Conservation (phyloP, 1,140 invertebrate species). For the Eubasilissa regina region DNA sequence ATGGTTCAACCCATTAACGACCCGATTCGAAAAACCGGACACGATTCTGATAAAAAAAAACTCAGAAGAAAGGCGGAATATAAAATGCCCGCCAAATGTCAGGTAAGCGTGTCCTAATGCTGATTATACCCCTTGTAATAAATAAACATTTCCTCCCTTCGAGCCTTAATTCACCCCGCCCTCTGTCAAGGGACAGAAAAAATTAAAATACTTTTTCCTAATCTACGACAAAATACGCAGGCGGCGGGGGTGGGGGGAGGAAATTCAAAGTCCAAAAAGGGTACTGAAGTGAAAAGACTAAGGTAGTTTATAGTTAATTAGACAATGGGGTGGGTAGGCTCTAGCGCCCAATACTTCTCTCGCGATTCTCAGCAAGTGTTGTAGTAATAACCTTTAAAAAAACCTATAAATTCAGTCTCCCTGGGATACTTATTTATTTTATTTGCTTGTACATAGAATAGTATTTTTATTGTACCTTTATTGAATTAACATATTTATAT, state of each 20-base stretch:
- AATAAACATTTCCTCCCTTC: constrained; percentile 53
- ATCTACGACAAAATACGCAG: constrained; percentile 35
- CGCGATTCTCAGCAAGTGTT: no score
- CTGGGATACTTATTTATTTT: no score
- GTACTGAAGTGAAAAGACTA: not conserved
- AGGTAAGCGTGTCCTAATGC: constrained; percentile 50
- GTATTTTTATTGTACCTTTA: no score
- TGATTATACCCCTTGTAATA: constrained; percentile 55
- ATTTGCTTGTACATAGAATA: no score
- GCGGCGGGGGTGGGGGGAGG: not conserved
- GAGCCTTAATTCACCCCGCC: not conserved
- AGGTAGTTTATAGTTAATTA: constrained; percentile 34
- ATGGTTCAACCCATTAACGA: not conserved
- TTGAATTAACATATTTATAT: no score
- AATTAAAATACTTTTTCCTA: constrained; percentile 37
- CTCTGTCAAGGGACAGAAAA: constrained; percentile 32
- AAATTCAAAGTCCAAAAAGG: not conserved
- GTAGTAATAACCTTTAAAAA: no score
- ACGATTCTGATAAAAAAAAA: constrained; percentile 24
- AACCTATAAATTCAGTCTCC: no score
- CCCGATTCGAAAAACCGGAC: constrained; percentile 14
- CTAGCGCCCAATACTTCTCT: no score
- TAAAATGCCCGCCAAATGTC: constrained; percentile 50
- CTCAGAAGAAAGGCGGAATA: constrained; percentile 36
- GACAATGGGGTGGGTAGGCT: not conserved